Conservation (phyloP, 1,140 invertebrate genomes). For the Cylas formicarius region DNA sequence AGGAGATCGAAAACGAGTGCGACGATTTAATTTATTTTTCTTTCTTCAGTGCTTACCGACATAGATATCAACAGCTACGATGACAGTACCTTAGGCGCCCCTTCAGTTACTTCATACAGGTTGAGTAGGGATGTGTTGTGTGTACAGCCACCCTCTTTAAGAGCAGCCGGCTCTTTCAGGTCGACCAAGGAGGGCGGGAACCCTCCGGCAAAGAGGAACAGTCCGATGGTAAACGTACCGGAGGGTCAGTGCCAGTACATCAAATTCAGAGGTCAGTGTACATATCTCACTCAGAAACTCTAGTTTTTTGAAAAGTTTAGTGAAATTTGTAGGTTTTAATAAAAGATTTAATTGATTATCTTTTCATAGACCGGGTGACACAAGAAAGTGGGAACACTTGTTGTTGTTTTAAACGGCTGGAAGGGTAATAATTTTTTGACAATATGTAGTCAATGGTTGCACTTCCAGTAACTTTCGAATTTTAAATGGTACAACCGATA, state of each 20-base stretch:
- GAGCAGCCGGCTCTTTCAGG: constrained; percentile 31
- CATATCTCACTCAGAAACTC: too few relatives aligned
- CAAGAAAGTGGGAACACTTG: too few relatives aligned
- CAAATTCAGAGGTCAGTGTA: constrained; percentile 31
- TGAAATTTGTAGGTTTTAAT: constrained; percentile 1
- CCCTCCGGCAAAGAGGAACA: constrained; percentile 20
- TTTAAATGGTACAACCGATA: too few relatives aligned
- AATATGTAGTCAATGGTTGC: too few relatives aligned
- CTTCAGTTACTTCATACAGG: constrained; percentile 37
- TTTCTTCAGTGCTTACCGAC: constrained; percentile 37
- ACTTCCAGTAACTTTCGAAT: too few relatives aligned
- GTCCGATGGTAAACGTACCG: constrained; percentile 16
- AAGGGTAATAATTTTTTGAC: neutral
- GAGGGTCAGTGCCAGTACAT: constrained; percentile 27
- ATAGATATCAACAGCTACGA: constrained; percentile 39
- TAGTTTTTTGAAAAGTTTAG: neutral
- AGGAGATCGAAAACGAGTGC: too few relatives aligned
- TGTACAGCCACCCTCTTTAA: constrained; percentile 35
- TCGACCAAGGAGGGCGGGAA: constrained; percentile 28
- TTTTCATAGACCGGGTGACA: too few relatives aligned
- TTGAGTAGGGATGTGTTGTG: constrained; percentile 37
- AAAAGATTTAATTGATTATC: neutral
- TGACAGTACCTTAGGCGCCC: constrained; percentile 34
- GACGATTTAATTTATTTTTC: too few relatives aligned
- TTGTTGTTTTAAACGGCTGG: neutral